Conservation (phyloP, 2,797 vertebrate genomes). For the Brachyrhaphis roseni region DNA sequence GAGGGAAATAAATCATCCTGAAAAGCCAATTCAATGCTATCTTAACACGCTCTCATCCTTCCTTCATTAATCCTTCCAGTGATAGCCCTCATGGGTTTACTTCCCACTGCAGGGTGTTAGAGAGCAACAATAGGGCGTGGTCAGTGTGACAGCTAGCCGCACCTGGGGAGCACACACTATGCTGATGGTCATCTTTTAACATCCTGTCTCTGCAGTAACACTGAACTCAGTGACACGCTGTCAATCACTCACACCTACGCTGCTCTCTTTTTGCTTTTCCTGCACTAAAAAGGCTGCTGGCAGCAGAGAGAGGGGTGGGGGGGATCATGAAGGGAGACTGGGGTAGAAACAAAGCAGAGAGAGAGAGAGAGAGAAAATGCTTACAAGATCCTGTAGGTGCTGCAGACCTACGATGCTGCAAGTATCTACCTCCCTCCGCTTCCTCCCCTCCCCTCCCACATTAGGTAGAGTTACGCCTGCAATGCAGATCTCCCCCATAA, state of each 20-base stretch:
- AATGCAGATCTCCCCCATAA: conserved; percentile 75
- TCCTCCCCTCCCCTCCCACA: conserved; percentile 21
- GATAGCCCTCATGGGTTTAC: conserved; percentile 32
- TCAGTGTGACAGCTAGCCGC: conserved; percentile 16
- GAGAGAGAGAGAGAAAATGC: conserved; percentile 46
- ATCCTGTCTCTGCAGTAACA: conserved; percentile 36
- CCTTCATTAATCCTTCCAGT: conserved; percentile 35
- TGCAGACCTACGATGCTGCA: conserved; percentile 60
- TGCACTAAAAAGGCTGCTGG: conserved; percentile 46
- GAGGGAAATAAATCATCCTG: conserved; percentile 1
- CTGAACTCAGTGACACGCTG: conserved; percentile 42
- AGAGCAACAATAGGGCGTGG: conserved; percentile 33
- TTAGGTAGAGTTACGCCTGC: conserved; percentile 75
- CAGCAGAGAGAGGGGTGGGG: conserved; percentile 11
- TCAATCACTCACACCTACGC: conserved; percentile 29
- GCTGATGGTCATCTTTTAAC: conserved; percentile 36
- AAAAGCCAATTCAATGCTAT: conserved; percentile 37
- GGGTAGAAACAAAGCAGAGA: conserved; percentile 27
- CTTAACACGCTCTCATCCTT: conserved; percentile 3
- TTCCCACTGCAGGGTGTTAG: conserved; percentile 36
- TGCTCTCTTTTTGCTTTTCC: conserved; percentile 25
- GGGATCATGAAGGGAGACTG: conserved; percentile 16
- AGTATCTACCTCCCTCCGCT: conserved; percentile 29
- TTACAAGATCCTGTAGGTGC: conserved; percentile 57
- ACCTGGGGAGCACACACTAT: conserved; percentile 24